A percentile compares a stretch with the other conserved stretches of the same genome.
Evolutionary conservation across 1,140 invertebrate species (phyloP).

Genomic region (Centruroides vittatus): DNA sequence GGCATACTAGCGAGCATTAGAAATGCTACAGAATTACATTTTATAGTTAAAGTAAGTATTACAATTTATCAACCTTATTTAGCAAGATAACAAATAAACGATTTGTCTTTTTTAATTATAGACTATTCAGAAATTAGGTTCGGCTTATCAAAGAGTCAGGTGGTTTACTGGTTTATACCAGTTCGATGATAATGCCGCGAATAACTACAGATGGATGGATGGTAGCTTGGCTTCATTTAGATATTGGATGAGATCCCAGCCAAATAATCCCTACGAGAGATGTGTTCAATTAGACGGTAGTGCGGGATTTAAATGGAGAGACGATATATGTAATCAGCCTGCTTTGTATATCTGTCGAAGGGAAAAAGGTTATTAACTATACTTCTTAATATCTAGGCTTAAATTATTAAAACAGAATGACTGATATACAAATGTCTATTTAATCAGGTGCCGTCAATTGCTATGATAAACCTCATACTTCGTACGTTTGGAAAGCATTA

Average conservation of each 20-base stretch:
- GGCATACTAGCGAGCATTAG: conserved; percentile 11
- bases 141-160: conserved; percentile 1
- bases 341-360: conserved; percentile 12
- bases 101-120: not conserved
- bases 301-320: conserved; percentile 12
- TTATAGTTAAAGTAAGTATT: conserved; percentile 9
- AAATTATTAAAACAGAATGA: no score
- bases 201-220: conserved; percentile 10
- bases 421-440: no score
- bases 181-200: conserved; percentile 6
- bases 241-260: conserved; percentile 14
- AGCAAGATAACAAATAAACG: not conserved
- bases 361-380: not conserved
- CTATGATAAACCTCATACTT: no score
- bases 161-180: conserved; percentile 12
- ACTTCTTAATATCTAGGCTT: no score
- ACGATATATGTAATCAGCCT: conserved; percentile 9
- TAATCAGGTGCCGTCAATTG: no score
- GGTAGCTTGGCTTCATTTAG: conserved; percentile 9
- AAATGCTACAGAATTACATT: conserved; percentile 9
- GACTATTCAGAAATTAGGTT: conserved; percentile 12
- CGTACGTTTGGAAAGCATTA: no score
- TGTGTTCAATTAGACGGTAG: conserved; percentile 11
- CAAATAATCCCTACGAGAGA: conserved; percentile 11
- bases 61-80: not conserved